Percentiles rank a stretch among this genome's conserved stretches.
Conservation (phyloP, 2,113 vertebrate species). For the Galemys pyrenaicus region DNA sequence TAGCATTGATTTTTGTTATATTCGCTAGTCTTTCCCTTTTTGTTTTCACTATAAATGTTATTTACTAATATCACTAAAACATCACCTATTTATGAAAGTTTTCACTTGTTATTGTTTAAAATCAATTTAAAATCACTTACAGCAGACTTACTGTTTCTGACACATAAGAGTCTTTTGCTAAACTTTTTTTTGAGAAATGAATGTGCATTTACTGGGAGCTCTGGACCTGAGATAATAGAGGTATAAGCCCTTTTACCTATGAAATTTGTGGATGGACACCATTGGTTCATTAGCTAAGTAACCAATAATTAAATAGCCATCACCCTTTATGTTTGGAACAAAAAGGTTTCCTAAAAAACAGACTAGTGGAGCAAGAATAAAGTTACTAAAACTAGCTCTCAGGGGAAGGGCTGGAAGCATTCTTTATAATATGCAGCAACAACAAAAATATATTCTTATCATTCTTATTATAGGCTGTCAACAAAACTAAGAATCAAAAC, state of each 20-base stretch:
- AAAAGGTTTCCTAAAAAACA: slow-evolving; percentile 17
- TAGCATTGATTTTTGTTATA: not conserved
- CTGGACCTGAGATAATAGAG: not conserved
- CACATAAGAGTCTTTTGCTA: not conserved
- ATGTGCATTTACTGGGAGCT: not conserved
- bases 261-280: not conserved
- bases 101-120: slow-evolving; percentile 28
- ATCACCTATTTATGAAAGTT: slow-evolving; percentile 35
- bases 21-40: not conserved
- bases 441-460: not conserved
- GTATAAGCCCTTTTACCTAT: slow-evolving; percentile 4
- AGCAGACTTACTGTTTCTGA: not conserved
- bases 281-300: slow-evolving; percentile 40
- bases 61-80: not conserved
- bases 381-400: slow-evolving; percentile 2
- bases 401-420: not conserved
- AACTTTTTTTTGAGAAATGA: not conserved
- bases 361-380: not conserved
- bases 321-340: not conserved
- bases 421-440: not conserved
- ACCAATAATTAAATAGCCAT: not conserved
- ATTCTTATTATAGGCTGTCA: not conserved
- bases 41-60: not conserved
- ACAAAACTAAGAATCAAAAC: not conserved
- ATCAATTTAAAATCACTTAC: slow-evolving; percentile 33